Evolutionary conservation across 1,140 invertebrate genomes (phyloP).

Genomic region (Drosophila lowei): DNA sequence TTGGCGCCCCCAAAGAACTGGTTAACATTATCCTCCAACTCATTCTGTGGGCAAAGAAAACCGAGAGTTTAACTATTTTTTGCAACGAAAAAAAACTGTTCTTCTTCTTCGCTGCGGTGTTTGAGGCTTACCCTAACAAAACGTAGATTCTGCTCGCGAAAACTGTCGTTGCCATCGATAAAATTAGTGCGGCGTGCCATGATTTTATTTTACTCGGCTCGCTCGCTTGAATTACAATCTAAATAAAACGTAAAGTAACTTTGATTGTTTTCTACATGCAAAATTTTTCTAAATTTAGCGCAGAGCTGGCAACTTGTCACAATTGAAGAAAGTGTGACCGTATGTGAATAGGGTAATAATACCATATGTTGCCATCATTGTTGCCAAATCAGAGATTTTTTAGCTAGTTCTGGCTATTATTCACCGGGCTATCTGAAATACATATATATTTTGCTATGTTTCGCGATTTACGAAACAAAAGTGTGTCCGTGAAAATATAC

Average conservation of each 20-base stretch:
- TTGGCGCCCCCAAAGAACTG: conserved; percentile 60
- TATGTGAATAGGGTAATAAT: too few relatives aligned
- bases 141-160: conserved; percentile 83
- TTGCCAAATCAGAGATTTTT: conserved; percentile 6
- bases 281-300: neutral
- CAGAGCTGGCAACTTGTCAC: conserved; percentile 17
- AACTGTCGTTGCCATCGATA: conserved; percentile 71
- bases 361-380: neutral
- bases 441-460: too few relatives aligned
- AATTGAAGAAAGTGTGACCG: conserved; percentile 13
- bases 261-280: conserved; percentile 1
- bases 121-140: conserved; percentile 80
- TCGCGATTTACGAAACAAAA: too few relatives aligned
- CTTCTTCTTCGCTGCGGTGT: neutral
- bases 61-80: neutral
- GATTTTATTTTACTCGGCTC: neutral
- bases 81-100: neutral
- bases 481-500: too few relatives aligned
- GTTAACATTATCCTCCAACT: conserved; percentile 81
- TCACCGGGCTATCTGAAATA: too few relatives aligned
- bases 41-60: conserved; percentile 60
- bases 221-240: neutral
- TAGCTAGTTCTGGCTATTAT: neutral
- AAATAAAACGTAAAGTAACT: conserved; percentile 1
- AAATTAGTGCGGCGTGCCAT: conserved; percentile 71